A percentile compares a stretch with the other conserved stretches of the same genome.
These are phyloP conservation scores for Cataglyphis cursor DNA, from an alignment of 2,888 invertebrate genomes.

Conservation along the genomic window DNA sequence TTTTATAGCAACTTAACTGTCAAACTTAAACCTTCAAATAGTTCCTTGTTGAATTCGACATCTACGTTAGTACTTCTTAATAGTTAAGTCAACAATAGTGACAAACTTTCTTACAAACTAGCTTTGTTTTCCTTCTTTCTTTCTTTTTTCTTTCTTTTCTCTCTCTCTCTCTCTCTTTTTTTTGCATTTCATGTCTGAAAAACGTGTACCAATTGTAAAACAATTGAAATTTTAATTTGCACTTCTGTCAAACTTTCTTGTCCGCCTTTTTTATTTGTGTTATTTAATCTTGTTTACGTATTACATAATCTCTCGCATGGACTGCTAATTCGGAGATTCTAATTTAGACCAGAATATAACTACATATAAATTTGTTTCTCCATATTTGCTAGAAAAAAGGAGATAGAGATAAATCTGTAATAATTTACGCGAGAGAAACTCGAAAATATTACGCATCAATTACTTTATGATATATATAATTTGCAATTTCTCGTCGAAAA, in stretches of 20 bases:
- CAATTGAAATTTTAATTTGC: background rate
- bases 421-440: conserved; percentile 3
- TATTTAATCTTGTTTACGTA: background rate
- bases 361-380: background rate
- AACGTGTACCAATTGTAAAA: background rate
- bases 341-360: background rate
- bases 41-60: conserved; percentile 5
- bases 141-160: background rate
- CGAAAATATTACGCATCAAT: background rate
- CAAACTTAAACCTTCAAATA: conserved; percentile 7
- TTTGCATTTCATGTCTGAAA: background rate
- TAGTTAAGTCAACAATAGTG: conserved; percentile 25
- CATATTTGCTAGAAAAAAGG: background rate
- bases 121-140: background rate
- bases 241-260: background rate
- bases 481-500: conserved; percentile 15
- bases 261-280: background rate
- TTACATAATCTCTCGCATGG: background rate
- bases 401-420: background rate
- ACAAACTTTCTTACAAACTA: conserved; percentile 30
- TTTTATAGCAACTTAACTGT: conserved; percentile 3
- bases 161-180: background rate
- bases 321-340: background rate
- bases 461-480: background rate
- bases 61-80: conserved; percentile 24